Evolutionary conservation across 2,797 vertebrate species (phyloP).

Genomic region (Anableps anableps): DNA sequence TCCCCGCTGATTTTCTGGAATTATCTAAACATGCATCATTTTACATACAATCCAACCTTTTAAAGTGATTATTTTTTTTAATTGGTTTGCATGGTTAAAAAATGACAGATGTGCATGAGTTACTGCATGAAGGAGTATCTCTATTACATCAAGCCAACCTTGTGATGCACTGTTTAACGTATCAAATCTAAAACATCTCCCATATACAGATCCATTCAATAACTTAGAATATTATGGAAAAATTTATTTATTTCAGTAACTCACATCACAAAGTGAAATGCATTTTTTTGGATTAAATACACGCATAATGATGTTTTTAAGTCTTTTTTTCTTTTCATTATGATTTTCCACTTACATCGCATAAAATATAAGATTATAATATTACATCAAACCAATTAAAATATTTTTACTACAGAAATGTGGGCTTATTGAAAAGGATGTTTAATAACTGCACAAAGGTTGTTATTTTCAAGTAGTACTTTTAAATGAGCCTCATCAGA

Average conservation of each 20-base stretch:
- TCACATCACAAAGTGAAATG: too few species aligned
- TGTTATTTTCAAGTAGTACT: too few species aligned
- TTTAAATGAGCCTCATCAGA: too few species aligned
- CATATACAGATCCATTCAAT: too few species aligned
- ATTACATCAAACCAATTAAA: not conserved
- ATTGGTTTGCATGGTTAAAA: not conserved
- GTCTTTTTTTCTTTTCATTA: not conserved
- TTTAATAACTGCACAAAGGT: not conserved
- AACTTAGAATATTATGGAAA: too few species aligned
- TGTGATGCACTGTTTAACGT: not conserved
- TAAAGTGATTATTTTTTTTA: not conserved
- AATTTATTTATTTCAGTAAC: too few species aligned
- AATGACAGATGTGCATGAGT: not conserved
- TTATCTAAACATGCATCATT: not conserved
- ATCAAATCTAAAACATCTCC: too few species aligned
- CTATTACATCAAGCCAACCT: not conserved
- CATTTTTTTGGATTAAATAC: too few species aligned
- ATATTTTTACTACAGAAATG: not conserved
- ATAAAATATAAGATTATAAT: not conserved
- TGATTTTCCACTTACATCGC: not conserved
- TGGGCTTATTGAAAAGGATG: not conserved
- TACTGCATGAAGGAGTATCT: not conserved
- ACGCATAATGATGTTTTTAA: too few species aligned
- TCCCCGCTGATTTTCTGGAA: conserved; percentile 1
- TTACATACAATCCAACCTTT: not conserved